Evolutionary conservation across 2,888 invertebrate genomes (phyloP).

Genomic region (Cantharis rufa): DNA sequence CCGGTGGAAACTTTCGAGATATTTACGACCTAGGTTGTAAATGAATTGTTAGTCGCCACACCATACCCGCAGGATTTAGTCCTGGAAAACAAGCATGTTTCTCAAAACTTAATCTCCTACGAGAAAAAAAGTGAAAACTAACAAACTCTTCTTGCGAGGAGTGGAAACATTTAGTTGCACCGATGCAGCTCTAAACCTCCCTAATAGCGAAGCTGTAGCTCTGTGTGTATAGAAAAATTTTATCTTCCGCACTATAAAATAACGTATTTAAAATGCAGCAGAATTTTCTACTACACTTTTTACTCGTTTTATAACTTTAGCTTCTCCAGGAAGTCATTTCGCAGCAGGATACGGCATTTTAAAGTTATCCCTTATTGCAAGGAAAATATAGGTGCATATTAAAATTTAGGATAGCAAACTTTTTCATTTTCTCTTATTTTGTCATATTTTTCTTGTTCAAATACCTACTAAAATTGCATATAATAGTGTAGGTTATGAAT

Average conservation of each 20-base stretch:
- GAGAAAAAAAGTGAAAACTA: not conserved
- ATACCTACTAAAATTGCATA: not conserved
- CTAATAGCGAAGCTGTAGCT: not conserved
- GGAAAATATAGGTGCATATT: slow-evolving; percentile 43
- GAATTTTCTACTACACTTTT: slow-evolving; percentile 21
- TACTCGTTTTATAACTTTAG: slow-evolving; percentile 32
- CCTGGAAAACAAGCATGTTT: not conserved
- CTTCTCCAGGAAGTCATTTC: slow-evolving; percentile 43
- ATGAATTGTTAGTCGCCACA: not conserved
- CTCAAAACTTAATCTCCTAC: not conserved
- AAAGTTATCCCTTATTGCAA: slow-evolving; percentile 45
- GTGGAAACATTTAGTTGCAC: not conserved
- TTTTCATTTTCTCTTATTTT: slow-evolving; percentile 25
- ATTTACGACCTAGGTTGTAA: not conserved
- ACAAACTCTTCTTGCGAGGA: not conserved
- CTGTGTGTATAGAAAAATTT: not conserved
- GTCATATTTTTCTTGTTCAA: not conserved
- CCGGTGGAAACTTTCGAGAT: not conserved
- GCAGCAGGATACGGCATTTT: slow-evolving; percentile 41
- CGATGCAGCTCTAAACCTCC: not conserved
- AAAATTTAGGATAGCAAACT: slow-evolving; percentile 37
- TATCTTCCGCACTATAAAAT: slow-evolving; percentile 17
- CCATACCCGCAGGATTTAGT: not conserved
- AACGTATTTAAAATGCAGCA: slow-evolving; percentile 11
- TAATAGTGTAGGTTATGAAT: not conserved